These are phyloP conservation scores for Eurytemora carolleeae DNA, from an alignment of 1,140 invertebrate genomes.

Conservation along the genomic window DNA sequence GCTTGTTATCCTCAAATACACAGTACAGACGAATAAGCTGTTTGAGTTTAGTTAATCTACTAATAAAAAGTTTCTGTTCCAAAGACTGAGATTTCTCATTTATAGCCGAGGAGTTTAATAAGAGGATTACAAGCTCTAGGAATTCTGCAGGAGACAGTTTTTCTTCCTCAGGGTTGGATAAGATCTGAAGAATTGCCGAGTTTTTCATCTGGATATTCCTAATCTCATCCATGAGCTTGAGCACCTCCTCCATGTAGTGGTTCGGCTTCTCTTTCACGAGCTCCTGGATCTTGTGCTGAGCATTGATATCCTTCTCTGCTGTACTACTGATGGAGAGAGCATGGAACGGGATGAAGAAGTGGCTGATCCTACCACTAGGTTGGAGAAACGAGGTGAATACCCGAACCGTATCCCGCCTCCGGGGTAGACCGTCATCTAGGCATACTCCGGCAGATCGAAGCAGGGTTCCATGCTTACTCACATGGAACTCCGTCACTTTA, in stretches of 20 bases:
- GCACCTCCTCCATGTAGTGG: not conserved
- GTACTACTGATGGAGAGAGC: not conserved
- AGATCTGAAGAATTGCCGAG: not conserved
- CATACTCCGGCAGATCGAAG: not conserved
- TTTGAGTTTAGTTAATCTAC: not conserved
- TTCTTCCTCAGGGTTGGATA: too few species aligned
- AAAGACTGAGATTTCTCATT: too few species aligned
- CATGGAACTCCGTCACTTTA: slow-evolving; percentile 1
- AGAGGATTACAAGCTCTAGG: too few species aligned
- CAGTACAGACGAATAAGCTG: too few species aligned
- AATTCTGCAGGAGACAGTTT: too few species aligned
- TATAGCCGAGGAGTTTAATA: too few species aligned
- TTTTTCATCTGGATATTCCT: not conserved
- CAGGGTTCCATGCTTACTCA: not conserved
- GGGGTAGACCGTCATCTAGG: not conserved
- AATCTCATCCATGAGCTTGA: not conserved
- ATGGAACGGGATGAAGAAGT: not conserved
- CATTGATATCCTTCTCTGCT: not conserved
- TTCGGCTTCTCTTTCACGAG: not conserved
- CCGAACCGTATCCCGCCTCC: not conserved
- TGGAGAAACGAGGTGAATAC: not conserved
- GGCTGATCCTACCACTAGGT: not conserved
- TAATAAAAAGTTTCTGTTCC: not conserved
- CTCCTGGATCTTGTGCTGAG: not conserved
- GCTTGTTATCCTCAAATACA: too few species aligned